Evolutionary conservation across 2,888 invertebrate genomes (phyloP), one percentile per base, ranked within the genome.

Genomic region (Dysmachus trigonus): DNA sequence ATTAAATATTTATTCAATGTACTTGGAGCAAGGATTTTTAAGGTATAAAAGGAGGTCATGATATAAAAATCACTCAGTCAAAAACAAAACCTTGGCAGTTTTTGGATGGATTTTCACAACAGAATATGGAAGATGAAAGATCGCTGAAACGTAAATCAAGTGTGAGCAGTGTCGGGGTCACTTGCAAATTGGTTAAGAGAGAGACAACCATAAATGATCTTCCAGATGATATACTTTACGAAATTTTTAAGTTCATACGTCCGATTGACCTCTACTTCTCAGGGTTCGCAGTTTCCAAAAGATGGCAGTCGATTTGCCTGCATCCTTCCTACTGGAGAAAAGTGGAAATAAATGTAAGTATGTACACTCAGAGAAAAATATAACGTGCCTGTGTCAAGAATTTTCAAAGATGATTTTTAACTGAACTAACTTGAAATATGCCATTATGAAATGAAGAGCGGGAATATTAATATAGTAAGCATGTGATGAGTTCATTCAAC

Each of bases 101-200:
- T 77, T 86, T 76, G 84, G 74, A 27, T 4, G 35, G 79, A 86
- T 47, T 84, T 86, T 86, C 79, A 79, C 62, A 62, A 30, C 77
- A 84, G 77, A 86, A 82, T 83, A 86, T 86, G 86, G 86, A 86
- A 71, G 77, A 86, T 79, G 79, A 86, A 30, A 84, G n/a, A 76
- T 83, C 83, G 51, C 31, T 86, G 71, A 85, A 86, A 72, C 72
- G 86, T 85, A 86, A 86, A 86, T 84, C 85, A 31, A 47, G 73
- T 85, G 22, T 27, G 51, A 30, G 41, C 15, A 71, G 41, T 51
- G 35, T 77, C 51, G 22, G 13, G n/a, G 81, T 47, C 51, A 38
- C 8, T 51, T 62, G 53, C 41, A 79, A 86, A 81, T 38, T 85
- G 41, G 6, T 38, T 4, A 86, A 72, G 41, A 79, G 47, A 30